phyloP scores from a whole-genome alignment of 2,888 invertebrate species.

The Hydroisotoma schaefferi region DNA sequence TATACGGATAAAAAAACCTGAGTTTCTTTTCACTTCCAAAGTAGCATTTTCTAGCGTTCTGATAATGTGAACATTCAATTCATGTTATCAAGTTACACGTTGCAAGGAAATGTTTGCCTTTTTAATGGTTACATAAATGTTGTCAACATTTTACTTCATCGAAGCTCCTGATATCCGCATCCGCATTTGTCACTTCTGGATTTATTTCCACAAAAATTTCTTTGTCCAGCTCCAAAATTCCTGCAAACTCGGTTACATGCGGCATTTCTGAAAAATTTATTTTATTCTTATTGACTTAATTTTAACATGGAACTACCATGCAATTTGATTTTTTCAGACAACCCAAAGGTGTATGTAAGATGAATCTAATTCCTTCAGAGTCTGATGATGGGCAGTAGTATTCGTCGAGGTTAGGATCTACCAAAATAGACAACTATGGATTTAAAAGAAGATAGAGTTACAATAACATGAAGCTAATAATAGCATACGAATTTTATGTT shows the following conservation, averaged over 20 bases:
- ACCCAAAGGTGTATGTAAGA: conserved; percentile 27
- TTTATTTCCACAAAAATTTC: conserved; percentile 30
- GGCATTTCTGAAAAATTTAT: conserved; percentile 29
- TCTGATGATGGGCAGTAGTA: conserved; percentile 40
- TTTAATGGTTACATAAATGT: background rate
- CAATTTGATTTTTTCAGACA: background rate
- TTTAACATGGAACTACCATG: background rate
- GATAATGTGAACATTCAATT: conserved; percentile 3
- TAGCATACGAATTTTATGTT: background rate
- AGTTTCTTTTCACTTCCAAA: conserved; percentile 29
- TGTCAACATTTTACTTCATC: conserved; percentile 5
- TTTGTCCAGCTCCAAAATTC: conserved; percentile 16
- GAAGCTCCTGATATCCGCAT: conserved; percentile 30
- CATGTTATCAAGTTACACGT: background rate
- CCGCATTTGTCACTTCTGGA: conserved; percentile 32
- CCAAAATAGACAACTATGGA: conserved; percentile 13
- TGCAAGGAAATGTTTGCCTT: background rate
- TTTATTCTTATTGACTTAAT: no score
- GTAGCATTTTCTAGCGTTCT: conserved; percentile 30
- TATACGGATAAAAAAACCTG: conserved; percentile 33
- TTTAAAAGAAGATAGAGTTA: background rate
- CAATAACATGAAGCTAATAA: background rate
- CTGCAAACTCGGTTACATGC: conserved; percentile 26
- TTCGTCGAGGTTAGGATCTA: conserved; percentile 34
- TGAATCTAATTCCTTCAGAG: conserved; percentile 32